phyloP scores from a whole-genome alignment of 2,797 vertebrate species.

The Scyliorhinus canicula region DNA sequence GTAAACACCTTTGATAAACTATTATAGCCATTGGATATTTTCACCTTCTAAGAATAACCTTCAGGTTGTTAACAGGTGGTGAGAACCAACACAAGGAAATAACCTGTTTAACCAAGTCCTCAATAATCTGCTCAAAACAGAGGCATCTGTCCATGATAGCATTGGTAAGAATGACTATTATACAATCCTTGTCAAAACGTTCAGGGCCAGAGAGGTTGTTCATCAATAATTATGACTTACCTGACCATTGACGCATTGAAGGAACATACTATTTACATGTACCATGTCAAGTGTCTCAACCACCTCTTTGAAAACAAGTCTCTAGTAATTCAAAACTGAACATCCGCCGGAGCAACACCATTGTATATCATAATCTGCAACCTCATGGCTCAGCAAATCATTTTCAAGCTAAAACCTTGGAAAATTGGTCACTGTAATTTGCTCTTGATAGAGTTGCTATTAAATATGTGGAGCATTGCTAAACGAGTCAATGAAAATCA shows the following conservation, averaged over 20 bases:
- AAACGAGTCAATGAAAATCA: too few relatives aligned
- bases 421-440: too few relatives aligned
- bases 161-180: neutral
- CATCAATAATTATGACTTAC: neutral
- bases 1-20: neutral
- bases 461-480: too few relatives aligned
- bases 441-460: too few relatives aligned
- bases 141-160: neutral
- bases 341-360: neutral
- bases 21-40: neutral
- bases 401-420: too few relatives aligned
- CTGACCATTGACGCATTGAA: neutral
- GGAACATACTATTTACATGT: too few relatives aligned
- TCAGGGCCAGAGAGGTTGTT: neutral
- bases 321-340: neutral
- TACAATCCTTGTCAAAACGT: neutral
- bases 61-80: neutral
- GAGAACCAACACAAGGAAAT: neutral
- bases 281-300: neutral
- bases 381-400: neutral
- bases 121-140: neutral
- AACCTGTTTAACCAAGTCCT: neutral
- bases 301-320: neutral
- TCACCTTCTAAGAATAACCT: neutral
- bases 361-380: neutral